phyloP scores from a whole-genome alignment of 2,113 vertebrate genomes.

The Channa maculata region DNA sequence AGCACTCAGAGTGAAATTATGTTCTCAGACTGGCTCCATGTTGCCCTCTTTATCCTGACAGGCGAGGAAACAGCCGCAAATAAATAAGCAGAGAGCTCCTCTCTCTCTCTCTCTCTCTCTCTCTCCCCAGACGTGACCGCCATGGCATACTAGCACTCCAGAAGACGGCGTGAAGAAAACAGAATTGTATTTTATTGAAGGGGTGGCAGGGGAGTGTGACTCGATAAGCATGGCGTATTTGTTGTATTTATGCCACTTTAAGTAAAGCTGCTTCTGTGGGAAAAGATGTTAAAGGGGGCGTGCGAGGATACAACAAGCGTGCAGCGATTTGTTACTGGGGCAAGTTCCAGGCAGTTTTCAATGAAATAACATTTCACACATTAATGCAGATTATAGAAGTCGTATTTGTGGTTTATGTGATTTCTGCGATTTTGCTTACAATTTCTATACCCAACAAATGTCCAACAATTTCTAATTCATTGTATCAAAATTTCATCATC shows the following conservation, averaged over 20 bases:
- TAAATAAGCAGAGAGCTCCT: conserved; percentile 78
- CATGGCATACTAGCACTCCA: conserved; percentile 71
- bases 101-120: too few relatives aligned
- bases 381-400: not conserved
- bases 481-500: too few relatives aligned
- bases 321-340: conserved; percentile 31
- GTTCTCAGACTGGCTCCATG: conserved; percentile 79
- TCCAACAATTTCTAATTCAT: too few relatives aligned
- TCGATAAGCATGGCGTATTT: conserved; percentile 76
- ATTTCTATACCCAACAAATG: too few relatives aligned
- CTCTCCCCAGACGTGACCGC: conserved; percentile 76
- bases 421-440: not conserved
- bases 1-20: conserved; percentile 81
- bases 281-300: conserved; percentile 56
- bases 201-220: conserved; percentile 64
- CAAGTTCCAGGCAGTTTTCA: conserved; percentile 12
- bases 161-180: conserved; percentile 69
- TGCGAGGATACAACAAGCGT: conserved; percentile 66
- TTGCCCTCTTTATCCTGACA: conserved; percentile 83
- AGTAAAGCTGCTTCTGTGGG: conserved; percentile 63
- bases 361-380: not conserved
- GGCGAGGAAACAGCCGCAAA: conserved; percentile 80
- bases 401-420: not conserved
- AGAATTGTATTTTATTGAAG: conserved; percentile 71
- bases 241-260: conserved; percentile 80